phyloP scores from a whole-genome alignment of 2,888 invertebrate species.

The Crocallis elinguaria region DNA sequence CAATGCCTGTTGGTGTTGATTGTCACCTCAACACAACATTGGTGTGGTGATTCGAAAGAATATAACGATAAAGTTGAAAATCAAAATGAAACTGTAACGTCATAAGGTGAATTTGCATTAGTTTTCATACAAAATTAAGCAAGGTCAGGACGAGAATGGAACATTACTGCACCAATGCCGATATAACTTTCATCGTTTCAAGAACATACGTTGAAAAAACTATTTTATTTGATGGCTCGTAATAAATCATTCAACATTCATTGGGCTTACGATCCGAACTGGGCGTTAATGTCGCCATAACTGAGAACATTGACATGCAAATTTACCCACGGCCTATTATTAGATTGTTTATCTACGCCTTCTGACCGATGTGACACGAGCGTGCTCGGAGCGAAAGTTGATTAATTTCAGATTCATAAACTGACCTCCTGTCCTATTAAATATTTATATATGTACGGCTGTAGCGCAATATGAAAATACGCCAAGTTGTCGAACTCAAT shows the following conservation, averaged over 20 bases:
- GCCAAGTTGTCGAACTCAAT: neutral
- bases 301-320: conserved; percentile 31
- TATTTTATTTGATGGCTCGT: no score
- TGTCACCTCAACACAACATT: no score
- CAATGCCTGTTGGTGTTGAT: no score
- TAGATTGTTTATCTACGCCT: conserved; percentile 27
- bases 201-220: no score
- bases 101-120: no score
- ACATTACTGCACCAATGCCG: neutral
- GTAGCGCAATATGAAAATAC: conserved; percentile 27
- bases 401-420: conserved; percentile 36
- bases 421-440: conserved; percentile 34
- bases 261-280: conserved; percentile 5
- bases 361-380: conserved; percentile 15
- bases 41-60: no score
- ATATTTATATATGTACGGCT: conserved; percentile 7
- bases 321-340: conserved; percentile 20
- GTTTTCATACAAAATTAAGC: no score
- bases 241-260: no score
- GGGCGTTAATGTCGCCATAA: conserved; percentile 6
- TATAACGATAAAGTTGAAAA: no score
- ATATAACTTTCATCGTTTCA: no score
- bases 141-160: neutral
- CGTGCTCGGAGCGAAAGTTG: conserved; percentile 34
- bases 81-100: no score